Base-by-base conservation (phyloP, 2,797 vertebrate genomes). In the Alcedo atthis region DNA sequence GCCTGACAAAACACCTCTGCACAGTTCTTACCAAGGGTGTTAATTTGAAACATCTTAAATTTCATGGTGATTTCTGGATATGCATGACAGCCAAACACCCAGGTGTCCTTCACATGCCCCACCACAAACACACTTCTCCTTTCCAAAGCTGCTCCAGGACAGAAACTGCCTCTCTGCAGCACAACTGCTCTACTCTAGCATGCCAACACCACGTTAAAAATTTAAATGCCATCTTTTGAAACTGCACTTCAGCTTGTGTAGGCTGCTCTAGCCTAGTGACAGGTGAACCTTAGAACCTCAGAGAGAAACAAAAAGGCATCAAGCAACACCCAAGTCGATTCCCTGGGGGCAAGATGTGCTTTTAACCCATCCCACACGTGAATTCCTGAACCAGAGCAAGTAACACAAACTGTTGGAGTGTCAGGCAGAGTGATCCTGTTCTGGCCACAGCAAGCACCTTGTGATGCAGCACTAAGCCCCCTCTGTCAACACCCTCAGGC, bases 91-190 rank as follows among this genome's bases (percentile, higher is more conserved):
- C 40, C 69, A 73, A 81, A 75, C 5, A 48, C 53, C 54, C 35
- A 79, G 67, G 67, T 40, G 28, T 21, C 30, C 10, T 66, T 46
- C 51, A 74, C 1, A 5, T 17, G 32, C 64, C 71, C 68, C 71
- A 80, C 66, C 79, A 85, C 75, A 93, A 85, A 78, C 61, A 80
- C 5, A 15, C 10, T n/a, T 53, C 48, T 74, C 12, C 33, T 21
- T 70, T 59, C 88, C 81, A 82, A 63, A 92, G 49, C 42, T 30
- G 75, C 80, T 69, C 35, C 70, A 76, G 85, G 82, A 76, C 25
- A 92, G 22, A 83, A 81, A 78, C 20, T 76, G 90, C 4, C 33
- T 17, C 48, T 33, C 43, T 18, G 3, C 0, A 64, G 42, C 46
- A 58, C 4, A 2, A 37, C 10, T 48, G 32, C 64, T 46, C 74